phyloP scores from a whole-genome alignment of 2,113 vertebrate species.

The Vanacampus margaritifer region DNA sequence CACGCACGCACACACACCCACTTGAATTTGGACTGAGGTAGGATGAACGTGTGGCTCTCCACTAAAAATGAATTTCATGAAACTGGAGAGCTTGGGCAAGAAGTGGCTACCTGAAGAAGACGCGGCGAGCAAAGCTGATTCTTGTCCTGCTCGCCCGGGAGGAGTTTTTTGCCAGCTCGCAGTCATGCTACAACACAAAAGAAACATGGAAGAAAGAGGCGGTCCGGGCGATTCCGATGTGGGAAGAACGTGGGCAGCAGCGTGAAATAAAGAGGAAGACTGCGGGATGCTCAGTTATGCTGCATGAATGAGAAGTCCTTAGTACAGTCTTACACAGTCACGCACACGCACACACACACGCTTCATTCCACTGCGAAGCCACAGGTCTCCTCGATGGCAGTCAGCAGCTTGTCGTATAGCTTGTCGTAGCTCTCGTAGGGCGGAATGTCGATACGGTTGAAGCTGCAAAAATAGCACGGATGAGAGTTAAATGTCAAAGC shows the following conservation, averaged over 20 bases:
- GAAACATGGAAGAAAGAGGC: not conserved
- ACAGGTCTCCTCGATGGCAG: slow-evolving; percentile 95
- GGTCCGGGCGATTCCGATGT: slow-evolving; percentile 6
- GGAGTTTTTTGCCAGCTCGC: not conserved
- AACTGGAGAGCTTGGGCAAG: slow-evolving; percentile 46
- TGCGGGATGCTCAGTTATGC: slow-evolving; percentile 32
- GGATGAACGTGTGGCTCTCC: slow-evolving; percentile 34
- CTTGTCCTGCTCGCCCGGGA: not conserved
- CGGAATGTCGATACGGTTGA: slow-evolving; percentile 96
- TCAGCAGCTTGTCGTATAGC: slow-evolving; percentile 96
- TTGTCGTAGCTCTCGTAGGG: slow-evolving; percentile 94
- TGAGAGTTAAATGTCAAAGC: too few species aligned
- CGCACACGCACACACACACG: slow-evolving; percentile 18
- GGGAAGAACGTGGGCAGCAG: slow-evolving; percentile 25
- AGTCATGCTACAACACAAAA: not conserved
- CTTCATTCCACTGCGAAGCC: slow-evolving; percentile 94
- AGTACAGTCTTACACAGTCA: slow-evolving; percentile 13
- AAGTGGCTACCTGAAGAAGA: slow-evolving; percentile 45
- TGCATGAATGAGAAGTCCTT: slow-evolving; percentile 14
- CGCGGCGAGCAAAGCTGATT: not conserved
- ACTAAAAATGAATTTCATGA: slow-evolving; percentile 8
- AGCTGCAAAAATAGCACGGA: slow-evolving; percentile 66
- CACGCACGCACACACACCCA: not conserved
- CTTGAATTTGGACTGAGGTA: slow-evolving; percentile 42
- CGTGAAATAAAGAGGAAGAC: slow-evolving; percentile 51